phyloP scores from a whole-genome alignment of 2,113 vertebrate genomes.

The Stegostoma tigrinum region DNA sequence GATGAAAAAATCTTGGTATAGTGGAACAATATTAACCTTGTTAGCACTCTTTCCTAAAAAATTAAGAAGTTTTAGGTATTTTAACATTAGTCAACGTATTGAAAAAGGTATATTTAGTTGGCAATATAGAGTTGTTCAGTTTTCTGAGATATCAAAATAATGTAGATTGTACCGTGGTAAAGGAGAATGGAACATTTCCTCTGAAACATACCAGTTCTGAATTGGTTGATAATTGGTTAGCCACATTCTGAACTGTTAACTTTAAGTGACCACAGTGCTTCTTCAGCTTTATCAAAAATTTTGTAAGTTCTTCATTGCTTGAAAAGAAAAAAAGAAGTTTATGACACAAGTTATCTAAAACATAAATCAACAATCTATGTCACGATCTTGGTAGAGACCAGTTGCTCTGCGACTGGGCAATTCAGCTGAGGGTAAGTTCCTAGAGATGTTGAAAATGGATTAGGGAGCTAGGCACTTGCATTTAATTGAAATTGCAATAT shows the following conservation, averaged over 20 bases:
- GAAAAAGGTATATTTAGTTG: background rate
- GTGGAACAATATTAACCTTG: background rate
- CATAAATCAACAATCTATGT: background rate
- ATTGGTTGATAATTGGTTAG: conserved; percentile 65
- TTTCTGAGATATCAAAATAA: background rate
- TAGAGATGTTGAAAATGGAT: background rate
- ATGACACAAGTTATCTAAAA: background rate
- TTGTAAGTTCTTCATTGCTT: conserved; percentile 76
- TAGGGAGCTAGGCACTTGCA: background rate
- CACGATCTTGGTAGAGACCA: no score
- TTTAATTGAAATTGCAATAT: background rate
- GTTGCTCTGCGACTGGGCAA: background rate
- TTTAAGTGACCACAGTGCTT: conserved; percentile 76
- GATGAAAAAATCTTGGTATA: background rate
- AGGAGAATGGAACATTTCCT: conserved; percentile 39
- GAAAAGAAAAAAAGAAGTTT: conserved; percentile 39
- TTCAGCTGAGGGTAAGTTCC: background rate
- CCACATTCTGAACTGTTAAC: conserved; percentile 63
- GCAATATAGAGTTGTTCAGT: background rate
- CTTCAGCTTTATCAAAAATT: conserved; percentile 72
- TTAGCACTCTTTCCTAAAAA: background rate
- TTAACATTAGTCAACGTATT: background rate
- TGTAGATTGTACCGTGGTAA: background rate
- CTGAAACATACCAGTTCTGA: conserved; percentile 69
- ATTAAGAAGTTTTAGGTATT: background rate